Conservation (phyloP, 2,113 vertebrate species). For the Apteryx mantelli region DNA sequence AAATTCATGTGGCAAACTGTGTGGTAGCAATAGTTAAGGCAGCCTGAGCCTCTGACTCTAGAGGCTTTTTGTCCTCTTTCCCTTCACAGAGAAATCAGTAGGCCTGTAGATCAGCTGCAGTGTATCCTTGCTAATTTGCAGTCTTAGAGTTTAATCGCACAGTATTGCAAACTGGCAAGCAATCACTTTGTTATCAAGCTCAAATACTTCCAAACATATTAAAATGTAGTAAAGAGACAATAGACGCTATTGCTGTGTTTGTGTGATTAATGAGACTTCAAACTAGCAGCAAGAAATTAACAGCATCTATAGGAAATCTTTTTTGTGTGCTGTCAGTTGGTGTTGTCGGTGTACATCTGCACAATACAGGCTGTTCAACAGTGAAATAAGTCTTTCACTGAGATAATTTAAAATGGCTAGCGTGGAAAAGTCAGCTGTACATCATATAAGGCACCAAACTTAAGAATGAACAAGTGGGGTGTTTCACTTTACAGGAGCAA, state of each 20-base stretch:
- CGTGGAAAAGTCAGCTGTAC: neutral
- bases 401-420: neutral
- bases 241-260: neutral
- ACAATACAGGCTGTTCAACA: neutral
- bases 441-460: neutral
- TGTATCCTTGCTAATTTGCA: neutral
- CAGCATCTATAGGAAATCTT: neutral
- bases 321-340: neutral
- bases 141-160: neutral
- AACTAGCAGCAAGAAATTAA: neutral
- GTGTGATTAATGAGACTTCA: neutral
- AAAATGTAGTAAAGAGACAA: neutral
- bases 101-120: neutral
- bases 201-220: neutral
- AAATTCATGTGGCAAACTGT: neutral
- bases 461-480: neutral
- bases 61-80: neutral
- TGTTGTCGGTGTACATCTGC: neutral
- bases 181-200: neutral
- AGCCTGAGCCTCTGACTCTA: neutral
- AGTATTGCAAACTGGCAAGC: neutral
- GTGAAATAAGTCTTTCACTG: neutral
- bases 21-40: neutral
- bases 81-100: neutral
- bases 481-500: neutral